Evolutionary conservation across 2,113 vertebrate species (phyloP).

Genomic region (Conger conger): DNA sequence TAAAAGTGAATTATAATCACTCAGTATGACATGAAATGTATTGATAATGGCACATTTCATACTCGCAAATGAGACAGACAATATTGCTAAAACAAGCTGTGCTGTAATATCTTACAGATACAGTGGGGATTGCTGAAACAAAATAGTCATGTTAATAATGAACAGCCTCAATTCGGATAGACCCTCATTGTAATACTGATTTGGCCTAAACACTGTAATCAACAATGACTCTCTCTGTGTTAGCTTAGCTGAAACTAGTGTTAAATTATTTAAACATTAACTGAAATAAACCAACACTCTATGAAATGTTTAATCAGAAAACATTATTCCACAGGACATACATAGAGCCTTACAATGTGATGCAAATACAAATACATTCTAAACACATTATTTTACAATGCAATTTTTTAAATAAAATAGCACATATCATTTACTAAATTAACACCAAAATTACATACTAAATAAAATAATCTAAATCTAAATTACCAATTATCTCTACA

Average conservation of each 20-base stretch:
- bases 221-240: background rate
- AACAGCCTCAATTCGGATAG: background rate
- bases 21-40: background rate
- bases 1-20: conserved; percentile 12
- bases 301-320: background rate
- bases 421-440: too few relatives aligned
- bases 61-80: background rate
- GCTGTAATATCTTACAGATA: background rate
- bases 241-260: background rate
- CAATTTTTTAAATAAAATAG: too few relatives aligned
- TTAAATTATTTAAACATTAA: background rate
- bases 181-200: background rate
- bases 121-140: background rate
- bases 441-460: too few relatives aligned
- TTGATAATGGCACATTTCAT: background rate
- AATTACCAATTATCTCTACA: background rate
- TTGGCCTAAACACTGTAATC: background rate
- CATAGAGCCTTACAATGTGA: background rate
- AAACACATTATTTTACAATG: too few relatives aligned
- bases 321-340: background rate
- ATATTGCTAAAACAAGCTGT: background rate
- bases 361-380: background rate
- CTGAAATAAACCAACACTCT: background rate
- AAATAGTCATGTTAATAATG: background rate
- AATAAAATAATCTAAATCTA: too few relatives aligned